Evolutionary conservation across 2,888 invertebrate genomes (phyloP).

Genomic region (Spisula solida): DNA sequence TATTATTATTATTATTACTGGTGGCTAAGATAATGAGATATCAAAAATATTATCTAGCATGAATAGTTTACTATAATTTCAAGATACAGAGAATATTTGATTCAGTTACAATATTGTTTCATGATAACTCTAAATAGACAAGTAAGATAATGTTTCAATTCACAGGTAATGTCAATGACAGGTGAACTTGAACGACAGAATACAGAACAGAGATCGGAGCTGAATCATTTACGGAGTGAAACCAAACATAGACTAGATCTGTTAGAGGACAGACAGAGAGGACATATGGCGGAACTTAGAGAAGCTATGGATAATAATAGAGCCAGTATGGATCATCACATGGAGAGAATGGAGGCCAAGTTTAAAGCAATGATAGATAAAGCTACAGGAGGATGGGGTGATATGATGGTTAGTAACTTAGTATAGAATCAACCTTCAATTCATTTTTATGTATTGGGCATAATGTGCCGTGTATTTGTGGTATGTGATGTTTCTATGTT

Average conservation of each 20-base stretch:
- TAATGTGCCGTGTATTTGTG: too few species aligned
- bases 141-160: background rate
- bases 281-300: constrained; percentile 79
- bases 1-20: too few species aligned
- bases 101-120: too few species aligned
- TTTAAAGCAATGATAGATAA: constrained; percentile 81
- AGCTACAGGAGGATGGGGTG: constrained; percentile 74
- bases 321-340: constrained; percentile 76
- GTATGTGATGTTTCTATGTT: too few species aligned
- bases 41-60: too few species aligned
- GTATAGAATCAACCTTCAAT: too few species aligned
- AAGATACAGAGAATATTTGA: too few species aligned
- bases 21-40: too few species aligned
- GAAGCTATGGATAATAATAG: constrained; percentile 77
- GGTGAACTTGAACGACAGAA: constrained; percentile 77
- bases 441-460: too few species aligned
- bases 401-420: constrained; percentile 73
- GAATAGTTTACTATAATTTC: too few species aligned
- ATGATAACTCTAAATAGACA: too few species aligned
- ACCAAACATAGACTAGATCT: constrained; percentile 80
- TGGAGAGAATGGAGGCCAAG: constrained; percentile 83
- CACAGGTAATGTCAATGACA: constrained; percentile 78
- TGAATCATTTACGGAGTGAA: constrained; percentile 82
- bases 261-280: constrained; percentile 81
- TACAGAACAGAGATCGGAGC: constrained; percentile 77